These are phyloP conservation scores for Apeltes quadracus DNA, from an alignment of 2,113 vertebrate species.

Conservation along the genomic window DNA sequence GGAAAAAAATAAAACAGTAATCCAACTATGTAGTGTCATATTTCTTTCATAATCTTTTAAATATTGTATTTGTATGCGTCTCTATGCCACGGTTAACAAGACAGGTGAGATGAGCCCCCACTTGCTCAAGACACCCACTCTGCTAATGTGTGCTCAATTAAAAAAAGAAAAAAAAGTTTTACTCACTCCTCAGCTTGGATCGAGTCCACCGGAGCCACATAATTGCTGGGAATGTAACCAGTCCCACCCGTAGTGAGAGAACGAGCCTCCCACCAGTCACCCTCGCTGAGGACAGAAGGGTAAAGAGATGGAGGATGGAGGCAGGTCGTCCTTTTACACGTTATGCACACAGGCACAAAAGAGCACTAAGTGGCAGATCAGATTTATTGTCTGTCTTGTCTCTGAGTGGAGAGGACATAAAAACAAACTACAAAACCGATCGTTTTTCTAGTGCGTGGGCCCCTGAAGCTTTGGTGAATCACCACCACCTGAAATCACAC, in stretches of 20 bases:
- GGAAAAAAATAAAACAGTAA: neutral
- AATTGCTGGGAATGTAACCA: slow-evolving; percentile 99
- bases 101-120: slow-evolving; percentile 6
- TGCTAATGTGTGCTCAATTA: neutral
- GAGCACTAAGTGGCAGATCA: slow-evolving; percentile 1
- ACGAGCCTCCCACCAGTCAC: slow-evolving; percentile 99
- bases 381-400: slow-evolving; percentile 16
- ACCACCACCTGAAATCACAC: slow-evolving; percentile 4
- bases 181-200: slow-evolving; percentile 99
- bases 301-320: slow-evolving; percentile 25
- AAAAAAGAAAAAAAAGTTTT: slow-evolving; percentile 34
- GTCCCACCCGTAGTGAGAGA: slow-evolving; percentile 96
- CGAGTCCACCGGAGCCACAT: slow-evolving; percentile 98
- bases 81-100: slow-evolving; percentile 20
- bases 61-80: neutral
- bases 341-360: slow-evolving; percentile 15
- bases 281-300: slow-evolving; percentile 85
- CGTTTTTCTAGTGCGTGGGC: slow-evolving; percentile 19
- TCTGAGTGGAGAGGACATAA: neutral
- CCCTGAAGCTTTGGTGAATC: neutral
- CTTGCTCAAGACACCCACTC: slow-evolving; percentile 39
- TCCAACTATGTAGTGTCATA: slow-evolving; percentile 4
- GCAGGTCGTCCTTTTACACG: slow-evolving; percentile 26
- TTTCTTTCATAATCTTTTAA: slow-evolving; percentile 10
- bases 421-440: slow-evolving; percentile 5